Percentiles rank a stretch among this genome's conserved stretches.
phyloP scores from a whole-genome alignment of 2,888 invertebrate species.

The Tribolium freemani region DNA sequence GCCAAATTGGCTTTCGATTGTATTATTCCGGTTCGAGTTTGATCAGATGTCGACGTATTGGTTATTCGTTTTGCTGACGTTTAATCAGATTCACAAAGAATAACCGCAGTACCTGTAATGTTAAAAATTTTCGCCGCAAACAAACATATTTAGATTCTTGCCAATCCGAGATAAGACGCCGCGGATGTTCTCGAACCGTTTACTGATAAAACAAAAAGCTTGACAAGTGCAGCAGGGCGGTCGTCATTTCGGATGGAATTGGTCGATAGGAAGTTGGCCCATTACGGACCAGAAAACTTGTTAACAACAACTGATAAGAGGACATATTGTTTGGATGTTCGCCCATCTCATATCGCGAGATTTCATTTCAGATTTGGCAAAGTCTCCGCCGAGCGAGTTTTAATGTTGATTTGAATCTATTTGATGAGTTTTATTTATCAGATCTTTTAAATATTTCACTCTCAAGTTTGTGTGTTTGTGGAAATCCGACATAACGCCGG shows the following conservation, averaged over 20 bases:
- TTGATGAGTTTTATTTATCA: slow-evolving; percentile 68
- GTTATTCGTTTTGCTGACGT: slow-evolving; percentile 32
- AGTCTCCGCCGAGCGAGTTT: slow-evolving; percentile 60
- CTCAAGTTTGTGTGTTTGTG: slow-evolving; percentile 54
- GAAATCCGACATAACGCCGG: slow-evolving; percentile 52
- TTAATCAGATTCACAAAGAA: slow-evolving; percentile 9
- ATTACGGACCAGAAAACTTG: slow-evolving; percentile 67
- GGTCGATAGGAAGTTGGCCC: slow-evolving; percentile 63
- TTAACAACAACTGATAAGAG: slow-evolving; percentile 67
- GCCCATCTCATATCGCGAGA: slow-evolving; percentile 64
- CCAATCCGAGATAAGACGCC: slow-evolving; percentile 30
- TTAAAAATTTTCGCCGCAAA: background rate
- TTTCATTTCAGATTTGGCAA: slow-evolving; percentile 68
- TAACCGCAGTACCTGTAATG: background rate
- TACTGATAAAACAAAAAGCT: slow-evolving; percentile 64
- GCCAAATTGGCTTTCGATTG: slow-evolving; percentile 34
- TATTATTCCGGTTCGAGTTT: slow-evolving; percentile 28
- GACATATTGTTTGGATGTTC: slow-evolving; percentile 67
- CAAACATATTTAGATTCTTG: background rate
- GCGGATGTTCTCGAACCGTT: slow-evolving; percentile 60
- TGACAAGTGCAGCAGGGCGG: slow-evolving; percentile 62
- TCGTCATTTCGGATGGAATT: slow-evolving; percentile 54
- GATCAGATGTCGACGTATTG: slow-evolving; percentile 26
- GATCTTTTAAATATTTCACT: slow-evolving; percentile 59
- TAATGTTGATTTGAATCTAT: slow-evolving; percentile 69